Evolutionary conservation across 2,113 vertebrate genomes (phyloP), one percentile per base, ranked within the genome.

Genomic region (Aldabrachelys gigantea): DNA sequence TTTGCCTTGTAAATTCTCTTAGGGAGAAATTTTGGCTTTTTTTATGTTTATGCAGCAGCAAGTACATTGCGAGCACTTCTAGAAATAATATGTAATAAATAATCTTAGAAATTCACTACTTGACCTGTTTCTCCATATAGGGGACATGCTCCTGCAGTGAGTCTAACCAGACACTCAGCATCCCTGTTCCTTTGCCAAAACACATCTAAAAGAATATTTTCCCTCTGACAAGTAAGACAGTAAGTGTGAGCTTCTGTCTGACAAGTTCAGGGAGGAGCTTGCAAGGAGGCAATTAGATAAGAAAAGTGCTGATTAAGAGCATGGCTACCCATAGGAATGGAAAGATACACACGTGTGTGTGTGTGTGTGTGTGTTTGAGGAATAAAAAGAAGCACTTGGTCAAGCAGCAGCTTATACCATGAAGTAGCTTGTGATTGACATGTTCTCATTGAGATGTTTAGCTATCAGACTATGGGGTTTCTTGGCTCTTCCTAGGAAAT

Each of bases 181-280:
- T 97, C 95, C 96, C 96, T 97, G 96, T 92, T 92, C 59, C 80
- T 96, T 94, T 96, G 57, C 78, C 35, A 75, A 95, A 91, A 85
- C 89, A 87, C 86, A 56, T 94, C 95, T 87, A 95, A 97, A 96
- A 96, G 94, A 95, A 97, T 94, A 96, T 97, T 97, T 97, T 96
- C 95, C 93, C 92, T 75, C 44, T 97, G 95, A 96, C 94, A 97
- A 95, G 84, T 84, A 93, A 97, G 87, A 89, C 91, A 91, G 92
- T 94, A 93, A 95, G 94, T 96, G 96, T 95, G 94, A 97, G 95
- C 78, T 92, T 80, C 91, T 85, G 92, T 93, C 95, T 97, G 97
- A 95, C 93, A 97, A 94, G 95, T 96, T 97, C 95, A 93, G 93
- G 76, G 95, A 96, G 96, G 94, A 96, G 88, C 94, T 95, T 1